Percentiles rank a stretch among this genome's conserved stretches.
Evolutionary conservation across 2,797 vertebrate species (phyloP).

Genomic region (Nothura maculosa): DNA sequence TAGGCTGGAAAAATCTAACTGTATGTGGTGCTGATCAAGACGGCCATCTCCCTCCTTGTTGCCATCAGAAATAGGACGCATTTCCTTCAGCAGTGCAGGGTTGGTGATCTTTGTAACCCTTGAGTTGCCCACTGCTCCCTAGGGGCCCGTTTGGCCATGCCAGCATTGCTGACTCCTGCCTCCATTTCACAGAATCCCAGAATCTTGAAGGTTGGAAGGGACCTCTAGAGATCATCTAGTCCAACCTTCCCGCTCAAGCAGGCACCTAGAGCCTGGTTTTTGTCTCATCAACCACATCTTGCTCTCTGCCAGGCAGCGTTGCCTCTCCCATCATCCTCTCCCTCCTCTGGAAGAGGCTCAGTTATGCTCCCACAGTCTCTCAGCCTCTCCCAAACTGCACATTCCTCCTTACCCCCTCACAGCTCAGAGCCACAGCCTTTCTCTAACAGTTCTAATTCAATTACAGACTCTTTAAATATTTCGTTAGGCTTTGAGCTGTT

Average conservation of each 20-base stretch:
- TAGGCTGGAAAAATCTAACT: background rate
- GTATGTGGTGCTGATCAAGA: background rate
- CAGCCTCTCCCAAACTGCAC: background rate
- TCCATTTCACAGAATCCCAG: too few relatives aligned
- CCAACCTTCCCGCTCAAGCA: too few relatives aligned
- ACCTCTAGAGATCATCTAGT: too few relatives aligned
- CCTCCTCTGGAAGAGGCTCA: background rate
- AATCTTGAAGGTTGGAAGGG: too few relatives aligned
- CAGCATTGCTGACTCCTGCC: background rate
- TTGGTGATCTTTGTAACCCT: background rate
- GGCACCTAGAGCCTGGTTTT: too few relatives aligned
- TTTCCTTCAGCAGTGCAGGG: background rate
- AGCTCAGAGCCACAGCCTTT: background rate
- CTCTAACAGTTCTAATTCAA: background rate
- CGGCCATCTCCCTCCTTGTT: background rate
- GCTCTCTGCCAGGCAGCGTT: background rate
- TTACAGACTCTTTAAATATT: background rate
- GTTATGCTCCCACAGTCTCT: rapidly evolving
- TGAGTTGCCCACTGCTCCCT: background rate
- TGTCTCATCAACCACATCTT: background rate
- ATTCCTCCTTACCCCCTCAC: background rate
- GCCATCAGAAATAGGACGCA: background rate
- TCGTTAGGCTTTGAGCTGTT: background rate
- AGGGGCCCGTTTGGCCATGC: background rate
- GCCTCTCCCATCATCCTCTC: background rate